Base-by-base conservation (phyloP, 2,797 vertebrate species). In the Cheirogaleus major region DNA sequence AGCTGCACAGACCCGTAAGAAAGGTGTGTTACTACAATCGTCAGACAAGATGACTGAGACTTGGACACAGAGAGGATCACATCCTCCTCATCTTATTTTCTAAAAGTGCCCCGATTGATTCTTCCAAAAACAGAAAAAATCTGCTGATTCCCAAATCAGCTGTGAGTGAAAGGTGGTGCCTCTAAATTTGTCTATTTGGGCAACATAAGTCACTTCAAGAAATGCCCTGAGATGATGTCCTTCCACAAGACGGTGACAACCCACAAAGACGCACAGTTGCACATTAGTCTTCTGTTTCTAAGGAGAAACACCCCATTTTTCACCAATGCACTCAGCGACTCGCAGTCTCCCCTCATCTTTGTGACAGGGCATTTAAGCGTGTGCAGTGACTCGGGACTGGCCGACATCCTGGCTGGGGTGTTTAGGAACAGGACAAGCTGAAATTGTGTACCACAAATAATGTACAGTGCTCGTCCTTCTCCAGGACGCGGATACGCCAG, bases 81-180 rank as follows among this genome's bases (percentile, higher is more conserved):
- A 17, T 12, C 43, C 41, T 75, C 57, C 35, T 48, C 13, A 38
- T 27, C n/a, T 18, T 23, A 3, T 23, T 45, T 45, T n/a, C 7
- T 6, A 35, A 65, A 83, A 82, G 23, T 35, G 32, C 14, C 35
- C 45, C 12, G 11, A 32, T 0, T 22, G 70, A 83, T 48, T 67
- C 23, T 30, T 9, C 23, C 25, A 7, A 61, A 50, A 55, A 72
- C 45, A 52, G 18, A 45, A 69, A 73, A 55, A 52, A n/a, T 11
- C 22, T 5, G 8, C 35, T 9, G 23, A 65, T 35, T 45, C 17
- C 15, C 67, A 38, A 43, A 67, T 45, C 43, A 52, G 76, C 35
- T 7, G 0, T 38, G 10, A 41, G 20, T 6, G 10, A 25, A 41
- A n/a, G 14, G 0, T 12, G 35, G 22, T 11, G 3, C 6, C 10